Evolutionary conservation across 2,888 invertebrate species (phyloP), one percentile per base, ranked within the genome.

Genomic region (Luffia ferchaultella): DNA sequence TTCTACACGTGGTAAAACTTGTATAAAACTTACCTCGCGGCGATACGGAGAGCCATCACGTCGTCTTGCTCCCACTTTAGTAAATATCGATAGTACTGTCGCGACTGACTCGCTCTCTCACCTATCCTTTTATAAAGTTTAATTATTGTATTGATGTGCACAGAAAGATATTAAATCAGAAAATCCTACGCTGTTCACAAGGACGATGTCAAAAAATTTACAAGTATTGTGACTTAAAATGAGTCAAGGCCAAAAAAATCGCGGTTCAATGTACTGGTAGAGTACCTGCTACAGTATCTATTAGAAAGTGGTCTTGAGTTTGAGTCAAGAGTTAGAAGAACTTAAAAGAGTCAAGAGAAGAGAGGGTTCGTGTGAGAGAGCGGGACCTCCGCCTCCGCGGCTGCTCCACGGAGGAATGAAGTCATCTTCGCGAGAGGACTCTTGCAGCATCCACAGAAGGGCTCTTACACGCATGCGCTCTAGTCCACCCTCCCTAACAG

Each of bases 41-140:
- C 70, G 68, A 64, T 70, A 69, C 78, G 72, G 68, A 63, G 74
- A 63, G 68, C 66, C 83, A 80, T 82, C 66, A 59, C 67, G 65
- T 60, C 69, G 73, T 76, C 80, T 80, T 79, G 79, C 80, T 80
- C 76, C 79, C 80, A 82, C 83, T 80, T 80, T 76, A 72, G 60
- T 12, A 43, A 19, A 20, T 2, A 2, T 43, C 43, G 16, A 42
- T 19, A 49, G 19, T 16, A 9, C 16, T 43, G 16, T 18, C 16
- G 30, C 44, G 41, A 20, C 12, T 1, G 9, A 70, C 68, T 62
- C 77, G 74, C 79, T 74, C 77, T 80, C 80, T 78, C 79, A 79
- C 80, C 76, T 77, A 63, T 75, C 77, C 73, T 71, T 70, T n/a
- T 45, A 44, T 18, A 16, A 44, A 18, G 17, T 16, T 42, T 15